Evolutionary conservation across 2,113 vertebrate species (phyloP), one percentile per base, ranked within the genome.

Genomic region (Coptodon rendalli): DNA sequence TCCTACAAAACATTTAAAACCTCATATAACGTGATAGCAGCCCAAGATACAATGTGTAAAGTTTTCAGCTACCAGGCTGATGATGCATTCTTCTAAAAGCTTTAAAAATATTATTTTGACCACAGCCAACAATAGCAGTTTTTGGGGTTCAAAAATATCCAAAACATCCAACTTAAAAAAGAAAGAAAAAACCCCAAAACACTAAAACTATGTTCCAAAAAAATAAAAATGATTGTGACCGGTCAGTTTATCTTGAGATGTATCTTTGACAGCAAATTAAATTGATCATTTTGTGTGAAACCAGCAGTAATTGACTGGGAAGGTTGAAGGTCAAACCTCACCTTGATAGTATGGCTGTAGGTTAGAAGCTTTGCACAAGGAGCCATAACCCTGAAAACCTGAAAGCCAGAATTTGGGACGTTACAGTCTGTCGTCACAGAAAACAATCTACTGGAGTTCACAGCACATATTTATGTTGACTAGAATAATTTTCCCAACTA

Each of bases 181-280:
- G 0, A 71, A 43, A 43, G 31, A 43, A 43, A 71, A 4, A 43
- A 43, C 0, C 0, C n/a, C 7, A 24, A 12, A 66, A 66, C 34
- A 66, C 63, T 68, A 40, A 68, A 68, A 40, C 36, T 68, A 22
- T 22, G 19, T 71, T 16, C 1, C 38, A 73, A 27, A 45, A 43
- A 27, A 2, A 45, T 14, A 2, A 45, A 45, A 45, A 45, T 0
- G 38, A 45, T 71, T 71, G 22, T 71, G 0, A 43, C 1, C 0
- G 3, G 22, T 71, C 66, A 43, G 0, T 71, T 71, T 71, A 24
- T 16, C n/a, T 71, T 3, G 38, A 71, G 22, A 73, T 22, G 2
- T 29, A 6, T 73, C 68, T 48, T 48, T 17, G 9, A 29, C 68
- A 45, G 10, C 13, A 43, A 73, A 73, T 73, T 27, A 45, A 27